Percentiles rank a stretch among this genome's conserved stretches.
Evolutionary conservation across 1,140 invertebrate genomes (phyloP).

Genomic region (Megalopta genalis): DNA sequence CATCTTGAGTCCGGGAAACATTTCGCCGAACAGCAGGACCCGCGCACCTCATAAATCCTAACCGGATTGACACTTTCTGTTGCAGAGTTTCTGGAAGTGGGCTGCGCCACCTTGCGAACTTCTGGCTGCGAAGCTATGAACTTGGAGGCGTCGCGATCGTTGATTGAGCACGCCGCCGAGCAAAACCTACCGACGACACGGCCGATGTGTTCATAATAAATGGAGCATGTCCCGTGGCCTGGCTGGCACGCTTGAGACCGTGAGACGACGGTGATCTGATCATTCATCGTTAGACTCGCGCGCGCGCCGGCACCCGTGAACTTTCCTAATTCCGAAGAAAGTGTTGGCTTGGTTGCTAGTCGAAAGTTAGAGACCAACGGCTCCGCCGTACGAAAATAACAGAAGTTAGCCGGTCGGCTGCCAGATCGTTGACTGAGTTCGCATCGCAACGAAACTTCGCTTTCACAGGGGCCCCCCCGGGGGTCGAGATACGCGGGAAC

Average conservation of each 20-base stretch:
- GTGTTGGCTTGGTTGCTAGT: no score
- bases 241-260: neutral
- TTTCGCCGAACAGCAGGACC: neutral
- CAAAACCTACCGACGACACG: neutral
- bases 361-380: no score
- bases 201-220: constrained; percentile 13
- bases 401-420: no score
- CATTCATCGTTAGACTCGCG: neutral
- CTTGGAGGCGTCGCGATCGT: neutral
- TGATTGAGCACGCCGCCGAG: neutral
- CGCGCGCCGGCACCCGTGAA: no score
- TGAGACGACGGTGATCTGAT: neutral
- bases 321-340: no score
- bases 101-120: constrained; percentile 22
- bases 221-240: neutral
- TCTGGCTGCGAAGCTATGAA: constrained; percentile 9
- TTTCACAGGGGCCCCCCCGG: neutral
- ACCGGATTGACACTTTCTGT: constrained; percentile 37
- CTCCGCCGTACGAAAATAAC: no score
- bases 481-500: neutral
- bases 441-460: neutral
- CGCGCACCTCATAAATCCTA: constrained; percentile 36
- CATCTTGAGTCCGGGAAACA: neutral
- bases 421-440: no score
- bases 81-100: constrained; percentile 21